Base-by-base conservation (phyloP, 2,113 vertebrate species). In the Rhinoderma darwinii region DNA sequence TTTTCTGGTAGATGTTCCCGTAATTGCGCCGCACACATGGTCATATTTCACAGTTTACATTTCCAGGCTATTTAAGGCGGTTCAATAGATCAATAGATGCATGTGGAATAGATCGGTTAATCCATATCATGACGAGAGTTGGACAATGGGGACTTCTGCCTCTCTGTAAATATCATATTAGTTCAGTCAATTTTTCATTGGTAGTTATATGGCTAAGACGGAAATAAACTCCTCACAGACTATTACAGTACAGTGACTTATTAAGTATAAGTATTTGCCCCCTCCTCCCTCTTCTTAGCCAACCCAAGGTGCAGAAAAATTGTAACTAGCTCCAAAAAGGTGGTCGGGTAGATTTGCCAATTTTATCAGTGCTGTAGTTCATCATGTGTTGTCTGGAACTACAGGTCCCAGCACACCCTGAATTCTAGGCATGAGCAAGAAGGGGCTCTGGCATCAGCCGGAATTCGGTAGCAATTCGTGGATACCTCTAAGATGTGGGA, bases 161-260 rank as follows among this genome's bases (percentile, higher is more conserved):
- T 76, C 41, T 76, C 43, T 76, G 44, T 50, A n/a, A 76, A 43
- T 76, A 76, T 76, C 12, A 12, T 76, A 47, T 63, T 79, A 79
- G 50, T 79, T 7, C 5, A 50, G 18, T 41, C 35, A 12, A 32
- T 44, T 35, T 37, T 50, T 47, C 17, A 32, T 5, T 22, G 1
- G 44, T 59, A 4, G 15, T 56, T 22, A 56, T 32, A 5, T 8
- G 18, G 22, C 27, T 74, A 17, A 25, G 32, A 27, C 18, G 18
- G 22, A 66, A 32, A 82, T 66, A 47, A 59, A 82, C 15, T 66
- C 8, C 5, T 43, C 32, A 37, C 6, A 18, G 32, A 47, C 37
- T 20, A 66, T 82, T 27, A 82, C 43, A 68, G 12, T 8, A 22
- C 41, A 27, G 35, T 44, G 4, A 66, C 20, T 66, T 27, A 66